Evolutionary conservation across 1,140 invertebrate genomes (phyloP).

Genomic region (Oreohelix idahoensis): DNA sequence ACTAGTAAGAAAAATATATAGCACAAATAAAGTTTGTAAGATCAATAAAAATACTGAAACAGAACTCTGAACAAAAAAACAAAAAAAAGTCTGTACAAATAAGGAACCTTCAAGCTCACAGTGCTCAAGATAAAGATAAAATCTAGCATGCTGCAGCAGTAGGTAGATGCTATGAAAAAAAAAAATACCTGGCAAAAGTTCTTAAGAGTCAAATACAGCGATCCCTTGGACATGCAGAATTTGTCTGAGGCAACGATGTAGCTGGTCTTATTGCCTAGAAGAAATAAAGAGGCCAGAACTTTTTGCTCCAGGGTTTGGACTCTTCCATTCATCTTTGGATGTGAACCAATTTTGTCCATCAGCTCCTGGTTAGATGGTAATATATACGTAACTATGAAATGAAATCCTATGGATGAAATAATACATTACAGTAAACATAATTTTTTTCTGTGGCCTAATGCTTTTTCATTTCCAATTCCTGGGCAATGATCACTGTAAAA

Average conservation of each 20-base stretch:
- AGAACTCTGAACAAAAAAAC: no score
- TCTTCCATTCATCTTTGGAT: constrained; percentile 40
- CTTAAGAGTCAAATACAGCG: constrained; percentile 42
- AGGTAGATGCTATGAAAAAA: neutral
- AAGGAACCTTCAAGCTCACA: no score
- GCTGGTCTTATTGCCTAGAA: constrained; percentile 41
- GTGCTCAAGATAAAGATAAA: no score
- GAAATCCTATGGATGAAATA: neutral
- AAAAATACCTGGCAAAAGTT: constrained; percentile 40
- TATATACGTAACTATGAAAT: neutral
- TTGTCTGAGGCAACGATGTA: constrained; percentile 43
- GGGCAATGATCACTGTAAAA: no score
- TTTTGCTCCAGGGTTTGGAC: constrained; percentile 39
- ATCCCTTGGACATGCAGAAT: constrained; percentile 39
- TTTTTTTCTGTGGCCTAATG: no score
- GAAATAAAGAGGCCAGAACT: constrained; percentile 39
- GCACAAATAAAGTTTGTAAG: no score
- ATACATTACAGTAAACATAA: no score
- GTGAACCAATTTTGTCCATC: constrained; percentile 41
- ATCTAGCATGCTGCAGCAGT: no score
- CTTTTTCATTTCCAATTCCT: no score
- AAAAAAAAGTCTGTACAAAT: no score
- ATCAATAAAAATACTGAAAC: no score
- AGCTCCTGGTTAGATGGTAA: constrained; percentile 25
- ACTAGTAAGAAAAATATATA: no score